Conservation (phyloP, 2,888 invertebrate species). For the Melinopterus prodromus region DNA sequence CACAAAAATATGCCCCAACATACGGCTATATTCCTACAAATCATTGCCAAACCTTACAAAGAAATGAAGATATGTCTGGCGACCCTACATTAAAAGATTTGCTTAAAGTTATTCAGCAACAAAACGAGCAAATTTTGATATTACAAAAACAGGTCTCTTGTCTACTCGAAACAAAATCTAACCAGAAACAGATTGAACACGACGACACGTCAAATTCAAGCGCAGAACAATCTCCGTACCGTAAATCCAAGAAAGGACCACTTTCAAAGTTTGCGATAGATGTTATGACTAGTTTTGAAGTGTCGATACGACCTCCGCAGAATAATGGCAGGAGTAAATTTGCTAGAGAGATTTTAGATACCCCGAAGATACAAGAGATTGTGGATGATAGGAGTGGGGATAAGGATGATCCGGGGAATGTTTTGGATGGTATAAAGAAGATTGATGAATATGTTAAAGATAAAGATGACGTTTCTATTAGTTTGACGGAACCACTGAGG, state of each 20-base stretch:
- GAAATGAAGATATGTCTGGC: slow-evolving; percentile 45
- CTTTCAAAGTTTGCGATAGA: slow-evolving; percentile 71
- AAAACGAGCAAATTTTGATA: slow-evolving; percentile 71
- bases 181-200: slow-evolving; percentile 48
- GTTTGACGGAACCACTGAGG: slow-evolving; percentile 52
- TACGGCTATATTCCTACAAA: not conserved
- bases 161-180: slow-evolving; percentile 56
- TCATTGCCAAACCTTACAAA: slow-evolving; percentile 9
- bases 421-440: slow-evolving; percentile 31
- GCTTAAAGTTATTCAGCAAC: slow-evolving; percentile 71
- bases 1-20: slow-evolving; percentile 5
- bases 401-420: slow-evolving; percentile 21
- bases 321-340: slow-evolving; percentile 34
- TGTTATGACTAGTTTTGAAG: slow-evolving; percentile 77
- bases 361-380: slow-evolving; percentile 54
- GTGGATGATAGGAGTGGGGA: slow-evolving; percentile 41
- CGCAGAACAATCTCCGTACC: slow-evolving; percentile 38
- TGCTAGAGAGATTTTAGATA: slow-evolving; percentile 39
- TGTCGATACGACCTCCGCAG: slow-evolving; percentile 55
- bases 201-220: slow-evolving; percentile 50
- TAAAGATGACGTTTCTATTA: slow-evolving; percentile 51
- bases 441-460: slow-evolving; percentile 15
- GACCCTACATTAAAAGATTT: slow-evolving; percentile 68
- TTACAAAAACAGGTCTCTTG: slow-evolving; percentile 72
- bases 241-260: slow-evolving; percentile 57